A percentile compares a stretch with the other conserved stretches of the same genome.
phyloP scores from a whole-genome alignment of 2,797 vertebrate genomes.

The Zenarchopterus dispar region DNA sequence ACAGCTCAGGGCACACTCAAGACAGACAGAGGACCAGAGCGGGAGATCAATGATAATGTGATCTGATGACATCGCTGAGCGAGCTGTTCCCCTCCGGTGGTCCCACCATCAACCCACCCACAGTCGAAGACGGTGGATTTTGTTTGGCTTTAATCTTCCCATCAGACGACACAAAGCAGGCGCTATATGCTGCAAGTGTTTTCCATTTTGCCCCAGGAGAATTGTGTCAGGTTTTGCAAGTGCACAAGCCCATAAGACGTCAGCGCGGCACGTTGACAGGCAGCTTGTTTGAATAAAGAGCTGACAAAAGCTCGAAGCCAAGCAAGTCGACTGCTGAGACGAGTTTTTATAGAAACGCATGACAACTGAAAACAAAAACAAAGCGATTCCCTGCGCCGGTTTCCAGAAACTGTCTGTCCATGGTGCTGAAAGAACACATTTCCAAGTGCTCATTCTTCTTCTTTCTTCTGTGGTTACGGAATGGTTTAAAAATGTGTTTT shows the following conservation, averaged over 20 bases:
- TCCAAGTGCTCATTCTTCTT: slow-evolving; percentile 40
- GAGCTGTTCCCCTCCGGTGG: slow-evolving; percentile 71
- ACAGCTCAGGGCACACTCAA: slow-evolving; percentile 35
- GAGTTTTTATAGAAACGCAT: slow-evolving; percentile 67
- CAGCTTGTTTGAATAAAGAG: slow-evolving; percentile 80
- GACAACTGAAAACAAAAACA: slow-evolving; percentile 75
- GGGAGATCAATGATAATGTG: slow-evolving; percentile 67
- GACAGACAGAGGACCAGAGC: slow-evolving; percentile 39
- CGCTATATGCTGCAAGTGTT: slow-evolving; percentile 56
- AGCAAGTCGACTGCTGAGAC: slow-evolving; percentile 43
- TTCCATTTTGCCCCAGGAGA: slow-evolving; percentile 73
- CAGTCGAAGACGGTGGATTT: slow-evolving; percentile 54
- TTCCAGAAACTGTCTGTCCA: slow-evolving; percentile 46
- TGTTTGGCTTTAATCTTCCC: slow-evolving; percentile 77
- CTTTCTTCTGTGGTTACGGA: slow-evolving; percentile 48
- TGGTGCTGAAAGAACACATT: slow-evolving; percentile 52
- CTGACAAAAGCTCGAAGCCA: slow-evolving; percentile 57
- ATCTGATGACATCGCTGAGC: slow-evolving; percentile 72
- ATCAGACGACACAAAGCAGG: slow-evolving; percentile 64
- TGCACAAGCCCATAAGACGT: slow-evolving; percentile 56
- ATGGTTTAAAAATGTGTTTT: slow-evolving; percentile 48
- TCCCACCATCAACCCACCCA: slow-evolving; percentile 61
- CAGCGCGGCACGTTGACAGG: slow-evolving; percentile 70
- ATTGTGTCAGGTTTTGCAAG: slow-evolving; percentile 71
- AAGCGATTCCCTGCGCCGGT: slow-evolving; percentile 41